Evolutionary conservation across 2,113 vertebrate genomes (phyloP), one percentile per base, ranked within the genome.

Genomic region (Sinocyclocheilus rhinocerous): DNA sequence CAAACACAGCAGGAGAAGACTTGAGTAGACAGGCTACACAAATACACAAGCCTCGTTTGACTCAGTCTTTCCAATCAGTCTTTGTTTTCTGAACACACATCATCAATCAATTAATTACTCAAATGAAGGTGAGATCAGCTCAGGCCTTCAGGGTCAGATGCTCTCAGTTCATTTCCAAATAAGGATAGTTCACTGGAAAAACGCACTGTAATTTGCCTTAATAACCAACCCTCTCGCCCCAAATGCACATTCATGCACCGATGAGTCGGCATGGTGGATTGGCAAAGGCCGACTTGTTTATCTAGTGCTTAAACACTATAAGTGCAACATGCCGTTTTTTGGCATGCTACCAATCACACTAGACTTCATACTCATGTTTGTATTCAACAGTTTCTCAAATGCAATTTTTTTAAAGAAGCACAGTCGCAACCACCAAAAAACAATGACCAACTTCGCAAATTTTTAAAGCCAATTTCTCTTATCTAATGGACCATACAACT

Each of bases 81-180:
- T 76, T 52, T 5, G 69, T 81, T 73, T 50, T 69, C 45, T 83
- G 39, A 84, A 87, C 76, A 81, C 45, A 84, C 70, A 85, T 86
- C 84, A 89, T 89, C 85, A 78, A 89, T 87, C 83, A 84, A 86
- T 89, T 76, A 83, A 85, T 48, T 16, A 65, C 63, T 80, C 77
- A 81, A 87, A 69, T 73, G 73, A 88, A 90, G 80, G 45, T 75
- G 63, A 83, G 67, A 83, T 78, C 61, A 85, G 59, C 20, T 78
- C 26, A 29, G 82, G 50, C 70, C 83, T 86, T 75, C 65, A 76
- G 85, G 81, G 80, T 45, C 39, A 33, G 39, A 50, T 20, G 33
- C 48, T 72, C 84, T 81, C 83, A 33, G 69, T 70, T 82, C 12
- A 72, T 85, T 85, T 90, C 48, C 76, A 78, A 90, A 89, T 55